Percentiles rank a stretch among this genome's conserved stretches.
phyloP scores from a whole-genome alignment of 2,113 vertebrate species.

The Myrmophylax atrothorax region DNA sequence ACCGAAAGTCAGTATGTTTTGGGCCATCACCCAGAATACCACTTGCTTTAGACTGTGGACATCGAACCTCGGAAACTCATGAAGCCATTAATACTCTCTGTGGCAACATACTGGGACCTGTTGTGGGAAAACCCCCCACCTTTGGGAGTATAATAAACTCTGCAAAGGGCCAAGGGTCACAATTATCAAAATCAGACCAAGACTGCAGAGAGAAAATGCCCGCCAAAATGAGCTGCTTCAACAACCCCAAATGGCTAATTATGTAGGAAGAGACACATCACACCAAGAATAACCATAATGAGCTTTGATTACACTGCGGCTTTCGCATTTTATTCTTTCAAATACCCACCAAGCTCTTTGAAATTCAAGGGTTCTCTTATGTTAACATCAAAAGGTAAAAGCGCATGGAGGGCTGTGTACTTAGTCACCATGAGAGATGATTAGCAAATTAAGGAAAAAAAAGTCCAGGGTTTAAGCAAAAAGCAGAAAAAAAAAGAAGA shows the following conservation, averaged over 20 bases:
- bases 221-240: slow-evolving; percentile 39
- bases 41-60: background rate
- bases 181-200: background rate
- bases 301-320: slow-evolving; percentile 77
- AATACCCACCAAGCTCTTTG: slow-evolving; percentile 78
- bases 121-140: background rate
- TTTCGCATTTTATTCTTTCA: slow-evolving; percentile 69
- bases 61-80: background rate
- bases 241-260: slow-evolving; percentile 64
- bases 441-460: slow-evolving; percentile 72
- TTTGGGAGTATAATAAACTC: background rate
- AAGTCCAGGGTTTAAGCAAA: slow-evolving; percentile 56
- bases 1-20: background rate
- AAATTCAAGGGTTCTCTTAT: slow-evolving; percentile 82
- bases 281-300: slow-evolving; percentile 80
- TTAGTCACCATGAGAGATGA: slow-evolving; percentile 69
- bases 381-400: slow-evolving; percentile 81
- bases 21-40: background rate
- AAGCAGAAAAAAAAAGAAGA: background rate
- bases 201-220: background rate
- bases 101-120: slow-evolving; percentile 27
- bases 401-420: slow-evolving; percentile 49
- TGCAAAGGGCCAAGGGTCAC: background rate
- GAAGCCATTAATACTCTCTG: slow-evolving; percentile 50
- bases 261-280: slow-evolving; percentile 60